Base-by-base conservation (phyloP, 2,888 invertebrate species). In the Parnassius glacialis region DNA sequence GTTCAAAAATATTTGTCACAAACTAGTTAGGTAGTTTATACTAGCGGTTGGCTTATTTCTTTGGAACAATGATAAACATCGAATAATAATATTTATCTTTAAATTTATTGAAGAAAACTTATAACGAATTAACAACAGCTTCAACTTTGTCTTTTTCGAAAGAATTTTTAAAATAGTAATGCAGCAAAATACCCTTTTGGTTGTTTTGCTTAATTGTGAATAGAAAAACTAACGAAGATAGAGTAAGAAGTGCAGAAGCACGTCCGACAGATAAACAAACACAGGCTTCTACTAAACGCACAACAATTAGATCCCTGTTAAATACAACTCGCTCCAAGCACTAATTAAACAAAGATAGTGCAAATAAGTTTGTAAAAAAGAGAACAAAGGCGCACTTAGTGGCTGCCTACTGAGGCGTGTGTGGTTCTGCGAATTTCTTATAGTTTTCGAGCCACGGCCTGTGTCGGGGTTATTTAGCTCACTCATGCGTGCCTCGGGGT, bases 391-490 rank as follows among this genome's bases (percentile, higher is more conserved):
- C 66, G 73, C 71, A 70, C 74, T 75, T 74, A 77, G 76, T 78
- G 74, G 78, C 81, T 79, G 76, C 66, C 70, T 74, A 76, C 65
- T 72, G 80, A 76, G 69, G 10, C 84, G 79, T 77, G 74, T 68
- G 74, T 84, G 54, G 54, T 85, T 87, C 75, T 79, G 85, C 85
- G 86, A 87, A 74, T 72, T 71, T 74, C 75, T 71, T 76, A 76
- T 78, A 81, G 77, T 75, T 75, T 81, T 79, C 76, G 75, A 75
- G 74, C 74, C 73, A 64, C 68, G 66, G 70, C 68, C 70, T 70
- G 67, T 73, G 84, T 88, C 89, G 75, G 79, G 78, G 74, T 74
- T 74, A 75, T 80, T 89, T 83, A 89, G 89, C 68, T 74, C 75
- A 80, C 73, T 81, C 83, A 79, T 73, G 76, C 85, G 81, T 83